Conservation (phyloP, 2,113 vertebrate genomes). For the Rattus rattus region DNA sequence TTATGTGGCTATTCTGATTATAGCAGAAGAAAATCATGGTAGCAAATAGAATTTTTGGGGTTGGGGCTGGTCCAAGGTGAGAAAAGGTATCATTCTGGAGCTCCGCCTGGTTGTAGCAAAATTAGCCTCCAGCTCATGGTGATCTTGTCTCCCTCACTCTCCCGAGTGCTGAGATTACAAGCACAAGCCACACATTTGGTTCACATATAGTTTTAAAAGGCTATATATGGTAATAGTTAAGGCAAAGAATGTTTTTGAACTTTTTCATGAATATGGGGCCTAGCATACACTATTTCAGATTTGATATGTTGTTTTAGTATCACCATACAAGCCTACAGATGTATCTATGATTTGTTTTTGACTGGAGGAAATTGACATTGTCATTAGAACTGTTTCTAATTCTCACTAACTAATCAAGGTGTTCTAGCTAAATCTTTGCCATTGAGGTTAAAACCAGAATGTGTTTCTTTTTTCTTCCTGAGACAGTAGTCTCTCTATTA, state of each 20-base stretch:
- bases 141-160: not conserved
- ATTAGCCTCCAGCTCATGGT: too few species aligned
- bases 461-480: not conserved
- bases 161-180: not conserved
- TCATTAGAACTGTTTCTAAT: not conserved
- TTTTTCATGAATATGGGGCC: not conserved
- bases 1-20: not conserved
- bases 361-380: not conserved
- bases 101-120: not conserved
- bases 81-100: not conserved
- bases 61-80: not conserved
- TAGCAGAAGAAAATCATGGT: not conserved
- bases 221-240: not conserved
- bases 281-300: not conserved
- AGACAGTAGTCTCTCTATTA: constrained; percentile 11
- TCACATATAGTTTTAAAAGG: not conserved
- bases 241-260: not conserved
- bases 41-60: not conserved
- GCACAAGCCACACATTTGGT: not conserved
- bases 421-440: not conserved
- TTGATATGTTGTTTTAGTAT: not conserved
- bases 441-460: not conserved
- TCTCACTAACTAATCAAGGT: constrained; percentile 1
- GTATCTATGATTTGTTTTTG: not conserved
- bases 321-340: not conserved